These are phyloP conservation scores for Andrena bucephala DNA, from an alignment of 2,888 invertebrate species.

Conservation along the genomic window DNA sequence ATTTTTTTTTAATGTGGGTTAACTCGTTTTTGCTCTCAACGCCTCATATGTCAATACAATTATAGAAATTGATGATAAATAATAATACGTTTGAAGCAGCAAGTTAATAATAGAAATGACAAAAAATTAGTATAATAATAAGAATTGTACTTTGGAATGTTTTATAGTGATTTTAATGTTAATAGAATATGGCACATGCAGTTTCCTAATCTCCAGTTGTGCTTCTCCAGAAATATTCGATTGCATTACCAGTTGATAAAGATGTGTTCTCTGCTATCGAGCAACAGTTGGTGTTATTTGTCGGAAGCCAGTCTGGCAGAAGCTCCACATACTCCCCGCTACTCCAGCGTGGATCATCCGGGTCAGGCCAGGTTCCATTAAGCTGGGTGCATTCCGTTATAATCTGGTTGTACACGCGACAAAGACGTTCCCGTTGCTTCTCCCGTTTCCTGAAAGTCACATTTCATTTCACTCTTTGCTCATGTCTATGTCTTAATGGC, in stretches of 20 bases:
- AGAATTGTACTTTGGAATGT: not conserved
- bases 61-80: too few relatives aligned
- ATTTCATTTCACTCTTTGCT: not conserved
- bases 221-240: conserved; percentile 54
- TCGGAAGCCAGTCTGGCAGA: conserved; percentile 81
- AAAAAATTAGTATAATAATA: not conserved
- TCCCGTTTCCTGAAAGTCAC: conserved; percentile 89
- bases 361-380: conserved; percentile 85
- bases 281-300: conserved; percentile 77
- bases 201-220: not conserved
- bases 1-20: too few relatives aligned
- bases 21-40: too few relatives aligned
- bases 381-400: conserved; percentile 88
- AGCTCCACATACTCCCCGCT: conserved; percentile 84
- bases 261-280: conserved; percentile 73
- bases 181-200: not conserved
- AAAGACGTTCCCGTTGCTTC: conserved; percentile 90
- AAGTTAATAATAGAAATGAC: too few relatives aligned
- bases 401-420: conserved; percentile 88
- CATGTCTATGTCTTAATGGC: too few relatives aligned
- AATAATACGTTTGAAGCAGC: too few relatives aligned
- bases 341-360: conserved; percentile 83
- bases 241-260: conserved; percentile 74
- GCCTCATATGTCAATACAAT: too few relatives aligned
- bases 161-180: not conserved